Evolutionary conservation across 2,888 invertebrate genomes (phyloP).

Genomic region (Amitus sp.): DNA sequence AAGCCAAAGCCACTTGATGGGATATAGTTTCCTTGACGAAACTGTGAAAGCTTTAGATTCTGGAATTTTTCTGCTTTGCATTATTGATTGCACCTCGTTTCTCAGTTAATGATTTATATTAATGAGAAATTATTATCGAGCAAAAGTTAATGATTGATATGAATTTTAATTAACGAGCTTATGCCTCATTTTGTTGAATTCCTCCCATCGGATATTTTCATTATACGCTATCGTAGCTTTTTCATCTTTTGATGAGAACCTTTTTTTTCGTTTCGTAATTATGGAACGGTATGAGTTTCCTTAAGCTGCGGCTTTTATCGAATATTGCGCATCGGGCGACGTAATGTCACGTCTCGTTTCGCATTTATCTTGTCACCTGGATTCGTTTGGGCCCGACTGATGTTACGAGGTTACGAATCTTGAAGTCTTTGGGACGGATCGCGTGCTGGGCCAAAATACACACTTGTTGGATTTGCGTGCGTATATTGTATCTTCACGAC

Average conservation of each 20-base stretch:
- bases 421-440: neutral
- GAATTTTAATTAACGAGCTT: slow-evolving; percentile 1
- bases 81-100: neutral
- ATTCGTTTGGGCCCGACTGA: too few species aligned
- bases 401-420: too few species aligned
- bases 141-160: neutral
- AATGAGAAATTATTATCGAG: too few species aligned
- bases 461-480: slow-evolving; percentile 29
- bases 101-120: neutral
- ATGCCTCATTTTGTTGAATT: neutral
- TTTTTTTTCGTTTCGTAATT: neutral
- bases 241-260: too few species aligned
- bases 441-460: slow-evolving; percentile 21
- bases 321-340: neutral
- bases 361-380: neutral
- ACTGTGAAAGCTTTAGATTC: too few species aligned
- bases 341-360: neutral
- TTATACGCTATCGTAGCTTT: too few species aligned
- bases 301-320: neutral
- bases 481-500: slow-evolving; percentile 31
- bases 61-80: neutral
- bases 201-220: too few species aligned
- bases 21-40: neutral
- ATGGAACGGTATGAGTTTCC: neutral
- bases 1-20: slow-evolving; percentile 3